A percentile compares a stretch with the other conserved stretches of the same genome.
Evolutionary conservation across 1,140 invertebrate species (phyloP).

Genomic region (Mya arenaria): DNA sequence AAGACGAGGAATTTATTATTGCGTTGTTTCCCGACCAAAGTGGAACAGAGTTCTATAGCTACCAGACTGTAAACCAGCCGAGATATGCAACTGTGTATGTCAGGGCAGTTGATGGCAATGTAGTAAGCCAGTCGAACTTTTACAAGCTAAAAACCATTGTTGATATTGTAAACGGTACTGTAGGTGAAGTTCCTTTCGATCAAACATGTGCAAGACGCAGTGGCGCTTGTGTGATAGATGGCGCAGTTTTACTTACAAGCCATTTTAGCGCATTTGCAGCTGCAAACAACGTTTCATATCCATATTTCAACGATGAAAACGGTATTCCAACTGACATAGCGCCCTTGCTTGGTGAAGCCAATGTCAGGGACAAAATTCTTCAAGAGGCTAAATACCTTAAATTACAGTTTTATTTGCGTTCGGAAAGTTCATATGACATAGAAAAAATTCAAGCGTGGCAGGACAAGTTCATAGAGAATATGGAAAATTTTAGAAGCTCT

Average conservation of each 20-base stretch:
- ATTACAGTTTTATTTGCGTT: constrained; percentile 13
- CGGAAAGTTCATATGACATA: constrained; percentile 2
- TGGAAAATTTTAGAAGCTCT: not conserved
- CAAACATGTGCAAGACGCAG: constrained; percentile 20
- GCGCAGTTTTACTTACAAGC: not conserved
- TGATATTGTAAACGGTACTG: not conserved
- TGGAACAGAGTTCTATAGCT: not conserved
- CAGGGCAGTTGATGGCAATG: not conserved
- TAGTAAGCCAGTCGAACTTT: not conserved
- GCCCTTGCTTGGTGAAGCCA: not conserved
- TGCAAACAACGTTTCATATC: constrained; percentile 1
- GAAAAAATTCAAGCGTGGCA: constrained; percentile 17
- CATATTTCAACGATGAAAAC: not conserved
- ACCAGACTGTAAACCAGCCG: not conserved
- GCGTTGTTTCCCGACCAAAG: not conserved
- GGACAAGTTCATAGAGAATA: constrained; percentile 10
- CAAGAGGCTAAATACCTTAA: not conserved
- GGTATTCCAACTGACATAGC: constrained; percentile 1
- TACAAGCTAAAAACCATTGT: not conserved
- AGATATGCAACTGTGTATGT: not conserved
- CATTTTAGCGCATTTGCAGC: constrained; percentile 16
- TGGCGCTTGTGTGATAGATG: constrained; percentile 21
- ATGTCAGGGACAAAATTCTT: not conserved
- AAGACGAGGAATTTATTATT: too few species aligned
- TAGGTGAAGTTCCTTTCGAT: not conserved